Base-by-base conservation (phyloP, 1,140 invertebrate species). In the Andricus grossulariae region DNA sequence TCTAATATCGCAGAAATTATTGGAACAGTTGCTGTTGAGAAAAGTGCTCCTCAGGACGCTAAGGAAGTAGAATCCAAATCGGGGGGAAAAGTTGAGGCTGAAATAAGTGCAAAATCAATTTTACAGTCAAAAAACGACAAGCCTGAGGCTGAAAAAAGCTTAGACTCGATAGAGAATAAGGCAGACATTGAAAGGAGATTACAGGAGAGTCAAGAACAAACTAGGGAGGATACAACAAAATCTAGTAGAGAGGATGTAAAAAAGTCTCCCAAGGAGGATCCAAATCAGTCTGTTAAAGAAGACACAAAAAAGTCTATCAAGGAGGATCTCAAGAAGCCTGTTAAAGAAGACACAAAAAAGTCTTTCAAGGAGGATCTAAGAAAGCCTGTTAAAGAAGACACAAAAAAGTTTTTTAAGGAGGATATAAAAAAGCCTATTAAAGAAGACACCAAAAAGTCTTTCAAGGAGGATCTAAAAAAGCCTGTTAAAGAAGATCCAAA, bases 1-100 rank as follows among this genome's bases (percentile, higher is more conserved):
- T 88, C 90, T 4, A 91, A 91, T 72, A 92, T 92, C 32, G 90
- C 89, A 2, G 89, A 91, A 73, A 91, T 89, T 50, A 91, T 91
- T 80, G 88, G 88, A 6, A 90, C 90, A 2, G 86, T 89, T n/a
- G 82, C 87, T 16, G 85, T 86, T 16, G 86, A 88, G 19, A 79
- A 81, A 25, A 66, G 21, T 15, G 51, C 19, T 60, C 57, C 16
- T 45, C 10, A 50, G 15, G 13, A 19, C 18, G 8, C 32, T 12
- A 50, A 72, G 45, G 50, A 72, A 51, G 3, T 51, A 21, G 55
- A 75, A 15, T 13, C 15, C 7, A 76, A 55, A 66, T 66, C 19
- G 16, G 66, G n/a, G 21, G 45, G 45, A 13, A 50, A 55, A 32
- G n/a, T 8, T 5, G 71, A 76, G 15, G n/a, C n/a, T 60, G 50